Evolutionary conservation across 2,797 vertebrate species (phyloP).

Genomic region (Alauda arvensis): DNA sequence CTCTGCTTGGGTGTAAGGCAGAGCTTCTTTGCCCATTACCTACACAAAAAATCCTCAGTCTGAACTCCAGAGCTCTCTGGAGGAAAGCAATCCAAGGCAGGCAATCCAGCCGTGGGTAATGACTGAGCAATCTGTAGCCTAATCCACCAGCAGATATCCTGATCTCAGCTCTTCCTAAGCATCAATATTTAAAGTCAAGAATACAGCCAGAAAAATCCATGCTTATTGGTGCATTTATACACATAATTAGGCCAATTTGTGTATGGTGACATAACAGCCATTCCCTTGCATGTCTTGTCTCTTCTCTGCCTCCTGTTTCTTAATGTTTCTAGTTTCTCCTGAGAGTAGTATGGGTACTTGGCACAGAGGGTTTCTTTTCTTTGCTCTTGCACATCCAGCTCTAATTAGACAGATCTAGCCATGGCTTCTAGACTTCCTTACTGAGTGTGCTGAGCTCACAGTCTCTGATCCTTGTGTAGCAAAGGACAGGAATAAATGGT

Average conservation of each 20-base stretch:
- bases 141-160: constrained; percentile 45
- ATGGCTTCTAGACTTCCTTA: not conserved
- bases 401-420: not conserved
- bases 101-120: not conserved
- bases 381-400: not conserved
- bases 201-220: constrained; percentile 2
- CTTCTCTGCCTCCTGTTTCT: not conserved
- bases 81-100: not conserved
- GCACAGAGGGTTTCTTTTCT: not conserved
- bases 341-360: not conserved
- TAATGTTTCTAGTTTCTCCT: not conserved
- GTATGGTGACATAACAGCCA: constrained; percentile 48
- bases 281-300: not conserved
- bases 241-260: constrained; percentile 58
- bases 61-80: not conserved
- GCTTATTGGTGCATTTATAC: constrained; percentile 47
- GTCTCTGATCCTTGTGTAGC: not conserved
- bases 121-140: constrained; percentile 42
- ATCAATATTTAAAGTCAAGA: constrained; percentile 56
- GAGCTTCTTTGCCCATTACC: not conserved
- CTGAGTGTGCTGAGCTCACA: constrained; percentile 1
- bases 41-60: not conserved
- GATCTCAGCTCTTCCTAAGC: constrained; percentile 48
- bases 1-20: not conserved
- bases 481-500: not conserved